Percentiles rank a stretch among this genome's conserved stretches.
Evolutionary conservation across 2,797 vertebrate genomes (phyloP).

Genomic region (Anomalospiza imberbis): DNA sequence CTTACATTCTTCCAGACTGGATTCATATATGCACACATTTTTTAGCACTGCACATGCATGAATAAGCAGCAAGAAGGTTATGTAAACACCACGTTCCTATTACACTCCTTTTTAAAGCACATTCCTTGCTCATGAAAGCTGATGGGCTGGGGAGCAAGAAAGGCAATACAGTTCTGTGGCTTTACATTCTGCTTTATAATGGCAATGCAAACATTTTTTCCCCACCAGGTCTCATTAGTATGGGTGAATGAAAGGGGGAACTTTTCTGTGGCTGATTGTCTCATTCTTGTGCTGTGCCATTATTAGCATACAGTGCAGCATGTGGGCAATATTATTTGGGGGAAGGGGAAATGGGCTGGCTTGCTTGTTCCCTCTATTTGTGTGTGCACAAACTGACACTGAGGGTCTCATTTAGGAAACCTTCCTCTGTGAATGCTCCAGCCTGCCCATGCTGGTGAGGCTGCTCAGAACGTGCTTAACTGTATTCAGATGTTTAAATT

Average conservation of each 20-base stretch:
- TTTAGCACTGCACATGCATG: background rate
- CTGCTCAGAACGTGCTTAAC: slow-evolving; percentile 48
- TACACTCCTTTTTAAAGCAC: background rate
- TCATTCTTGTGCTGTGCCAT: background rate
- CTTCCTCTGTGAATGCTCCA: background rate
- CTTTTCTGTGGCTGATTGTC: background rate
- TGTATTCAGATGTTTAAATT: slow-evolving; percentile 64
- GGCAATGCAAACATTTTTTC: background rate
- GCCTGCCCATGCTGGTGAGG: background rate
- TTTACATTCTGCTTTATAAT: background rate
- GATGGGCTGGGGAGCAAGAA: background rate
- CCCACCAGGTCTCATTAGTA: background rate
- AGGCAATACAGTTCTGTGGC: background rate
- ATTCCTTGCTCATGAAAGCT: background rate
- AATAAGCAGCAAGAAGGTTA: background rate
- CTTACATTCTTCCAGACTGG: background rate
- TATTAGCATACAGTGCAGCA: background rate
- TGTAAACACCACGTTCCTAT: background rate
- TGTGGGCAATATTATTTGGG: background rate
- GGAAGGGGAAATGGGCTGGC: background rate
- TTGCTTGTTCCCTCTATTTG: background rate
- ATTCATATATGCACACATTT: background rate
- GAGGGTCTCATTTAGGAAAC: background rate
- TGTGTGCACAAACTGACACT: background rate
- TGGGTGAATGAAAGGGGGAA: background rate